phyloP scores from a whole-genome alignment of 2,113 vertebrate genomes.

The Acrocephalus kingi region DNA sequence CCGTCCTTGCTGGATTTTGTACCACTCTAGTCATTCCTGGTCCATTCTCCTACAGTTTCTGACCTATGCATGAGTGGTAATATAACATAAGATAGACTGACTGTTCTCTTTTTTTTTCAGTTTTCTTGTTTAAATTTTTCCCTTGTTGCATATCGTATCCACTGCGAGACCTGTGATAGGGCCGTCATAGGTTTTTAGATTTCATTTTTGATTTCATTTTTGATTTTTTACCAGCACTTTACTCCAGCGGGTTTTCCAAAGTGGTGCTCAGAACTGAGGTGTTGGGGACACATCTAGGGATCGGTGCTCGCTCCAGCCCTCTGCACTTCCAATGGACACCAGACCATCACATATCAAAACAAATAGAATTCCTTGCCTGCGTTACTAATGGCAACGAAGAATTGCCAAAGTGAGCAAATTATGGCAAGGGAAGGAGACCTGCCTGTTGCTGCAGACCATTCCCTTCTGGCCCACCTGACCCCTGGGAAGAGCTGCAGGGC shows the following conservation, averaged over 20 bases:
- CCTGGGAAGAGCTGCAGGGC: background rate
- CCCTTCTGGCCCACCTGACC: background rate
- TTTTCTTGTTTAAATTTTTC: background rate
- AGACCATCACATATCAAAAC: background rate
- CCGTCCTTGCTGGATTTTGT: background rate
- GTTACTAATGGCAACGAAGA: slow-evolving; percentile 44
- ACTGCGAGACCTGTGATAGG: rapidly evolving
- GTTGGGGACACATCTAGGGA: background rate
- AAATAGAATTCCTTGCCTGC: background rate
- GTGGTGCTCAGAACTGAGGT: background rate
- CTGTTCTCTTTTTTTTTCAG: background rate
- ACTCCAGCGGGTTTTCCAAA: background rate
- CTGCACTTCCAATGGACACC: background rate
- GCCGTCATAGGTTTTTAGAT: rapidly evolving
- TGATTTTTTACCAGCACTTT: background rate
- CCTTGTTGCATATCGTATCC: rapidly evolving
- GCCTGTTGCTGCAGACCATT: background rate
- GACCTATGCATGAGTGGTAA: background rate
- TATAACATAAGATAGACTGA: background rate
- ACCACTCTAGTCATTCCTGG: background rate
- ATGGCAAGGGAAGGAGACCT: background rate
- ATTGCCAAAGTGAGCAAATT: slow-evolving; percentile 30
- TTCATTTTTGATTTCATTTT: background rate
- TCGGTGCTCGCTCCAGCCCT: background rate
- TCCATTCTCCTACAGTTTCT: background rate